Evolutionary conservation across 2,113 vertebrate species (phyloP), one percentile per base, ranked within the genome.

Genomic region (Lethenteron camtschaticum): DNA sequence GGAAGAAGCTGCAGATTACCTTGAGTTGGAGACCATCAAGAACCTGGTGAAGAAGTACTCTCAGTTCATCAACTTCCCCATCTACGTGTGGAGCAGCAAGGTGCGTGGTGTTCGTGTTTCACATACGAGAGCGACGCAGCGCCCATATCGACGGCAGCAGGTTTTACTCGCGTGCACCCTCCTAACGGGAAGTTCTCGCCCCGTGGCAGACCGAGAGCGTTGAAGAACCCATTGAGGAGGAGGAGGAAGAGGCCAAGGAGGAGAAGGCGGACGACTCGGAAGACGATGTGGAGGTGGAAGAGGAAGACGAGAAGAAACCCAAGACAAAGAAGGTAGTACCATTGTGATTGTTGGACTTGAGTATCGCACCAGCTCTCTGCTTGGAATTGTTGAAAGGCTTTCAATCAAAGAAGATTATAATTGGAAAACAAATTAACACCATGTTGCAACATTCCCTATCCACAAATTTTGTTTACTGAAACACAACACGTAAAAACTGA

Each of bases 1-100:
- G 78, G 95, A 99, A 77, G 95, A 99, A 77, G 90, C 95, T 58
- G 88, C 90, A 66, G 95, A 99, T 75, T 99, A 88, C 69, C 85
- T 99, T 78, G 95, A 99, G 75, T 79, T 95, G 78, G 95, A 99
- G 73, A 96, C 90, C n/a, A 84, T 99, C 78, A 99, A 99, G 81
- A 95, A 89, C 76, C 83, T 99, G 0, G 89, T 99, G 70, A 94
- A 71, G 77, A 99, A 99, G 70, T 99, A 99, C 58, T 99, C 95
- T 0, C 95, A 99, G 77, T 99, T 99, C 77, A 99, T 99, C 74
- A 99, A 97, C 80, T 99, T 97, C 75, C 95, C 95, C 57, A 99
- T 99, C 72, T 99, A 92, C 1, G 86, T 99, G 10, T 99, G 95
- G 95, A 89, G 88, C 77, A 99, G 95, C 81, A 99, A 99, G 87